These are phyloP conservation scores for Onthophagus taurus DNA, from an alignment of 1,140 invertebrate species.

Conservation along the genomic window DNA sequence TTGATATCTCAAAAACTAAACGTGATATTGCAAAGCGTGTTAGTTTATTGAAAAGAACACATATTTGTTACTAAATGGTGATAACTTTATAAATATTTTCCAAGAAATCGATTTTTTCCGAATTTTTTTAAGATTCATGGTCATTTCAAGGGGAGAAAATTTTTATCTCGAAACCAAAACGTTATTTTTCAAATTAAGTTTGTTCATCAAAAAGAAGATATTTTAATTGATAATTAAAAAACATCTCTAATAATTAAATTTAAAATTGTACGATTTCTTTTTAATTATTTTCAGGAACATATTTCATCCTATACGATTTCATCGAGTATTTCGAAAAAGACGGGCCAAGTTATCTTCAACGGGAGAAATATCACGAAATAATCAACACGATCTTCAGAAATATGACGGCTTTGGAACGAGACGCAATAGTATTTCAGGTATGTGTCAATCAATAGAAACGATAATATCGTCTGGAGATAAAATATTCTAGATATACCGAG, in stretches of 20 bases:
- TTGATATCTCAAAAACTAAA: no score
- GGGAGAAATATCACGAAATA: slow-evolving; percentile 77
- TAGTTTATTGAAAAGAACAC: no score
- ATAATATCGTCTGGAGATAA: no score
- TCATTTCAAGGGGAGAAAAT: not conserved
- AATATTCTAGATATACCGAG: no score
- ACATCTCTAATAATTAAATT: not conserved
- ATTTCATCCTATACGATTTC: slow-evolving; percentile 86
- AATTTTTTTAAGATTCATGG: not conserved
- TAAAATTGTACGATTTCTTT: slow-evolving; percentile 17
- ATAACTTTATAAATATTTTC: no score
- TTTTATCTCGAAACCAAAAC: no score
- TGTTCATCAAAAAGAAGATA: not conserved
- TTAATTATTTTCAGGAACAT: slow-evolving; percentile 63
- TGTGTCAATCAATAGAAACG: no score
- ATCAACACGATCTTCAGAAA: slow-evolving; percentile 83
- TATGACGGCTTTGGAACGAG: slow-evolving; percentile 67
- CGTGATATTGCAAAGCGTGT: no score
- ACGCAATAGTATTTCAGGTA: slow-evolving; percentile 88
- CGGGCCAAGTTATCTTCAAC: slow-evolving; percentile 63
- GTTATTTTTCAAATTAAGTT: no score
- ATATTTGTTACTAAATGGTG: no score
- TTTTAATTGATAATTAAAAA: not conserved
- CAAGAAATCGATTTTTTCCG: not conserved
- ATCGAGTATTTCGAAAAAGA: slow-evolving; percentile 84